These are phyloP conservation scores for Anguilla marmorata DNA, from an alignment of 2,797 vertebrate genomes.

Conservation along the genomic window DNA sequence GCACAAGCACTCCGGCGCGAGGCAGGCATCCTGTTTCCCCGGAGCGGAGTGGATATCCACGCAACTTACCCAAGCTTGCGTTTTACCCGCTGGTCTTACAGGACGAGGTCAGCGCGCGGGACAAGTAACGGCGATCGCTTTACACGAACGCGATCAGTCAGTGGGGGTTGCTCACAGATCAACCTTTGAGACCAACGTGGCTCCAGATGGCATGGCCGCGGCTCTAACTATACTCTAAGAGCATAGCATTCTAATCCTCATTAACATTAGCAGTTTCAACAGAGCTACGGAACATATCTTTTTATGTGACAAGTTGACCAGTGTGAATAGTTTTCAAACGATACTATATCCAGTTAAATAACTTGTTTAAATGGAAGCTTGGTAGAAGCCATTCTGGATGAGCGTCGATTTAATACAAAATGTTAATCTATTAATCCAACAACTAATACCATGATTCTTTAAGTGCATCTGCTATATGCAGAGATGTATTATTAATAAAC, in stretches of 20 bases:
- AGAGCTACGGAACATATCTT: too few relatives aligned
- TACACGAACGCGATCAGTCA: neutral
- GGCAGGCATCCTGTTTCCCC: conserved; percentile 8
- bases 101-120: neutral
- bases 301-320: too few relatives aligned
- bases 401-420: too few relatives aligned
- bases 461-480: neutral
- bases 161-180: neutral
- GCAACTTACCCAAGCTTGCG: neutral
- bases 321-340: too few relatives aligned
- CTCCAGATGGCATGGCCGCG: neutral
- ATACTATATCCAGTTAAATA: too few relatives aligned
- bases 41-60: neutral
- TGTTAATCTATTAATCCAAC: too few relatives aligned
- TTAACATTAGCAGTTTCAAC: neutral
- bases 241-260: neutral
- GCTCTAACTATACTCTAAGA: neutral
- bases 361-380: too few relatives aligned
- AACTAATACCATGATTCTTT: neutral
- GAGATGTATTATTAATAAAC: neutral
- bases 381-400: too few relatives aligned
- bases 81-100: neutral
- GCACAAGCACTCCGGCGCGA: too few relatives aligned
- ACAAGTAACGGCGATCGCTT: neutral
- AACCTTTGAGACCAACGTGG: neutral